These are phyloP conservation scores for Lobophora halterata DNA, from an alignment of 2,888 invertebrate genomes.

Conservation along the genomic window DNA sequence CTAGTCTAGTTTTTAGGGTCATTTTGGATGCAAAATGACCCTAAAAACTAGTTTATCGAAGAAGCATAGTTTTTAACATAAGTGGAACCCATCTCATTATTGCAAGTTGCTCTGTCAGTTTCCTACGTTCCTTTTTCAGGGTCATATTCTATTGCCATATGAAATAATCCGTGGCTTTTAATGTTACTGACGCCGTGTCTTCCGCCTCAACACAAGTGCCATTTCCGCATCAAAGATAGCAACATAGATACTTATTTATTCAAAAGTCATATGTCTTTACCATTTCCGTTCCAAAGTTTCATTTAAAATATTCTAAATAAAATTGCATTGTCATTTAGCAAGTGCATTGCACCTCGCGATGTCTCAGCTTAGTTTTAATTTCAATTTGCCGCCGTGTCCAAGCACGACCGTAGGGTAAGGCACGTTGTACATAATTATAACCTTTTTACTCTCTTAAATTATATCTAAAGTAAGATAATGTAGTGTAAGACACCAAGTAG, in stretches of 20 bases:
- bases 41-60: too few relatives aligned
- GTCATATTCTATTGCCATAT: slow-evolving; percentile 11
- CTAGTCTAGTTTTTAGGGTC: too few relatives aligned
- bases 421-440: slow-evolving; percentile 25
- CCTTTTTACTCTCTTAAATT: too few relatives aligned
- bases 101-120: slow-evolving; percentile 1
- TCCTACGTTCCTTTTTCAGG: slow-evolving; percentile 13
- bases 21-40: too few relatives aligned
- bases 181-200: background rate
- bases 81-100: slow-evolving; percentile 10
- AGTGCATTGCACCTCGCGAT: slow-evolving; percentile 52
- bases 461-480: too few relatives aligned
- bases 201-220: too few relatives aligned
- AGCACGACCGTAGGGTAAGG: slow-evolving; percentile 55
- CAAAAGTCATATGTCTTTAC: too few relatives aligned
- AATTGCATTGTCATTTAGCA: slow-evolving; percentile 43
- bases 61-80: too few relatives aligned
- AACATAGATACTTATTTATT: too few relatives aligned
- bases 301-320: too few relatives aligned
- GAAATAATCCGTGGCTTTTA: slow-evolving; percentile 11
- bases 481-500: too few relatives aligned
- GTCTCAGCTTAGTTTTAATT: slow-evolving; percentile 69
- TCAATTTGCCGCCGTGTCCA: slow-evolving; percentile 68
- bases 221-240: slow-evolving; percentile 14
- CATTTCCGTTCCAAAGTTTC: too few relatives aligned